These are phyloP conservation scores for Corythaeola cristata DNA, from an alignment of 2,113 vertebrate genomes.

Conservation along the genomic window DNA sequence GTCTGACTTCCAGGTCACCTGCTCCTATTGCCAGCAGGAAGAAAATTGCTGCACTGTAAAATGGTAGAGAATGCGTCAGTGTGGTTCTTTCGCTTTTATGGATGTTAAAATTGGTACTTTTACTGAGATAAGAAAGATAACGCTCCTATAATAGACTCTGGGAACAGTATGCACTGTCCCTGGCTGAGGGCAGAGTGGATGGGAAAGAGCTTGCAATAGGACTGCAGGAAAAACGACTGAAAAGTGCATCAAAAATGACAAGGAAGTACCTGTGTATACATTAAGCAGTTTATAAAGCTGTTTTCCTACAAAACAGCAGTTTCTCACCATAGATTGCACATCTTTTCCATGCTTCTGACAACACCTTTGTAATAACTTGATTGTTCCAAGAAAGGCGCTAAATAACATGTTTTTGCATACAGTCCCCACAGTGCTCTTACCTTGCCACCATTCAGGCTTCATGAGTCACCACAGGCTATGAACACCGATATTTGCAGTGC, in stretches of 20 bases:
- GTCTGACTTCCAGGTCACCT: not conserved
- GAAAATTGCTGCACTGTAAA: not conserved
- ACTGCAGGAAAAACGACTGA: not conserved
- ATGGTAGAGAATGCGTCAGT: not conserved
- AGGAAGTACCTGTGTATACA: not conserved
- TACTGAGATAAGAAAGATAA: not conserved
- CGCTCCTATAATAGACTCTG: not conserved
- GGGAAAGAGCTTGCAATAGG: not conserved
- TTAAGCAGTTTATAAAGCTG: not conserved
- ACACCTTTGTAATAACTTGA: not conserved
- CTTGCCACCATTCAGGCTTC: not conserved
- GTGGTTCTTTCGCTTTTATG: not conserved
- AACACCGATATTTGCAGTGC: not conserved
- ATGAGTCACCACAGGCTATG: not conserved
- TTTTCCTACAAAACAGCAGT: not conserved
- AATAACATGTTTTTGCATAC: not conserved
- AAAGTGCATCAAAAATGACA: not conserved
- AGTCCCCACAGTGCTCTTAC: not conserved
- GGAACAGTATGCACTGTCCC: not conserved
- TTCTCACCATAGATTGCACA: not conserved
- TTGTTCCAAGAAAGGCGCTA: not conserved
- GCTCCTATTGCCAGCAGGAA: not conserved
- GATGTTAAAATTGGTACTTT: not conserved
- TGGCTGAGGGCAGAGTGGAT: not conserved
- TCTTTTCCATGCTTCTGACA: not conserved